Base-by-base conservation (phyloP, 2,888 invertebrate genomes). In the Chrysolina haemoptera region DNA sequence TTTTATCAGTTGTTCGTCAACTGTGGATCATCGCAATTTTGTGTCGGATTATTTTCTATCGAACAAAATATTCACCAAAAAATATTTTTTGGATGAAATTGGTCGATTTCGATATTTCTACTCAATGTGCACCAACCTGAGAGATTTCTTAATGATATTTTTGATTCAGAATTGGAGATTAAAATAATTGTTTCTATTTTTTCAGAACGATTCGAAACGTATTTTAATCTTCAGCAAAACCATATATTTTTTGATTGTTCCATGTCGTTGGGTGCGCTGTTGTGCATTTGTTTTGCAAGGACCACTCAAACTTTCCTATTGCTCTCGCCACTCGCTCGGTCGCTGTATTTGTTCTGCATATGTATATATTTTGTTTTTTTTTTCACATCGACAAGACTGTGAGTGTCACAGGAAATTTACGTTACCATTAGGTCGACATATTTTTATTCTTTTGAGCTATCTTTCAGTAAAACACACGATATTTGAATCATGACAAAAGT, bases 261-360 rank as follows among this genome's bases (percentile, higher is more conserved):
- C 83, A 83, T 88, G 87, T 88, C 88, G 87, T 87, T 86, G 85
- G 86, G 86, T 87, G 86, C 87, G 87, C 87, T 88, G 87, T 87
- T 88, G 87, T 88, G 87, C 88, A 88, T 89, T 88, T 88, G 89
- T 90, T 89, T 79, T 91, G 92, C 93, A 93, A 93, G 93, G 93
- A 93, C 93, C 93, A 93, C 93, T 93, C 93, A 93, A 93, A 92
- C 89, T 90, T 91, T 91, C 91, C 91, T 91, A 90, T 85, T 86
- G 86, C 86, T 87, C 85, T 87, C 62, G 87, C 88, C 88, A 88
- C 88, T 88, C 87, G 86, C 85, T 86, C 85, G 85, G 85, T 84
- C 84, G 84, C 84, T 82, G 84, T 81, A 79, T 82, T 82, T 84
- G 79, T 83, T 79, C 79, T 84, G 81, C 81, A 81, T 84, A 77